Base-by-base conservation (phyloP, 2,113 vertebrate species). In the Donacobius atricapilla region DNA sequence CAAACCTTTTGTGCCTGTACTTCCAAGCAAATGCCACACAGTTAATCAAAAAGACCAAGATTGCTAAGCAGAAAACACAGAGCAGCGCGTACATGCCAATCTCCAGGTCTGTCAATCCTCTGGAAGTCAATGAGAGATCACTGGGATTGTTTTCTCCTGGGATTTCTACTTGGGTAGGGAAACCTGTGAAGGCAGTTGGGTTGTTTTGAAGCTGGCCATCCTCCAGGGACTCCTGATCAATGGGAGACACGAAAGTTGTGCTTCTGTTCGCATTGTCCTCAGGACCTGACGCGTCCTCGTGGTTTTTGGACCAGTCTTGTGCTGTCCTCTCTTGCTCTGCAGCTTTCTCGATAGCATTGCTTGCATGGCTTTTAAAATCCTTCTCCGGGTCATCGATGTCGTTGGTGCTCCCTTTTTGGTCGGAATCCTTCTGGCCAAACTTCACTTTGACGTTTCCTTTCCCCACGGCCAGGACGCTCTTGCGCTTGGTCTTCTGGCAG, bases 11-110 rank as follows among this genome's bases (percentile, higher is more conserved):
- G 98, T 99, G 99, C 66, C 99, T 98, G 94, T 99, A 99, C 87
- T 99, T 99, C 98, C 99, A 99, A 31, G 99, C 99, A 80, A 99
- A 99, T 11, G 99, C 99, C 97, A 99, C 99, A 4, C 99, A 99
- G 98, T 99, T 99, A 97, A 99, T 99, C 84, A 99, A 97, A 97
- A 99, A 99, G 94, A 99, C 99, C 85, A 99, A 96, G 95, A 99
- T 99, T 83, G 99, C 99, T 72, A 99, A 97, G 96, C 99, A 99
- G 97, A 99, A 99, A 44, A 99, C 99, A 1, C 99, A 99, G 31
- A 99, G 97, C 71, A 99, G 98, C 4, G 99, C 99, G 3, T 99
- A 99, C 99, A 99, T 99, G 91, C 99, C 99, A 0, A 99, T 99
- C 98, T 99, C 99, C 93, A 99, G 88, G 96, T 99, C 99, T 0